phyloP scores from a whole-genome alignment of 2,113 vertebrate species.

The Odocoileus virginianus region DNA sequence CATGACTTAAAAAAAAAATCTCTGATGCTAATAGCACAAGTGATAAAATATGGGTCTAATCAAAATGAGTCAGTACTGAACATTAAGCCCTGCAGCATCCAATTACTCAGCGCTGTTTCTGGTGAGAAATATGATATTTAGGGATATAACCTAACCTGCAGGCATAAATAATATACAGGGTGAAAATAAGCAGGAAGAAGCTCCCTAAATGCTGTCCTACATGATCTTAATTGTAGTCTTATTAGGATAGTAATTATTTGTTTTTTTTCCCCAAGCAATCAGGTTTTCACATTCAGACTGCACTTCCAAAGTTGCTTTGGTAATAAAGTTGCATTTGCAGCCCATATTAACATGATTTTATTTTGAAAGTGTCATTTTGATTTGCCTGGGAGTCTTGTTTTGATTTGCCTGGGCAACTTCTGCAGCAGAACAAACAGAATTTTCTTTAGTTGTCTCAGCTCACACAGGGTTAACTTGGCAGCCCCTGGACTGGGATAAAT shows the following conservation, averaged over 20 bases:
- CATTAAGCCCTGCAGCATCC: slow-evolving; percentile 67
- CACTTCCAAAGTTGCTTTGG: slow-evolving; percentile 56
- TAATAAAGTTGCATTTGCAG: slow-evolving; percentile 64
- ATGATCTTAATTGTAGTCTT: slow-evolving; percentile 35
- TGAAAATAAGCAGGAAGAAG: slow-evolving; percentile 44
- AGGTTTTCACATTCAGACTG: neutral
- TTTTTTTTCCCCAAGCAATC: slow-evolving; percentile 40
- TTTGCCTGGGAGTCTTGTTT: slow-evolving; percentile 61
- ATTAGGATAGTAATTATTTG: neutral
- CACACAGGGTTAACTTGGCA: slow-evolving; percentile 34
- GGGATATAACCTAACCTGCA: slow-evolving; percentile 56
- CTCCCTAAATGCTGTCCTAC: neutral
- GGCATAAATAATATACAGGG: slow-evolving; percentile 59
- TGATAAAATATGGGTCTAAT: slow-evolving; percentile 78
- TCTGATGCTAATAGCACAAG: slow-evolving; percentile 64
- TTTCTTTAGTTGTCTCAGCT: slow-evolving; percentile 3
- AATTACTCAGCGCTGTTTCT: slow-evolving; percentile 75
- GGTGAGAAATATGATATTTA: slow-evolving; percentile 72
- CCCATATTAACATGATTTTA: slow-evolving; percentile 41
- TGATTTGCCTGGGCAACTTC: slow-evolving; percentile 57
- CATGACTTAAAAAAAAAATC: slow-evolving; percentile 30
- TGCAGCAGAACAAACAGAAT: neutral
- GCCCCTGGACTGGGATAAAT: slow-evolving; percentile 30
- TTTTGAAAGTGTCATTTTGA: slow-evolving; percentile 69
- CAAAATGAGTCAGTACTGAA: slow-evolving; percentile 75